Percentiles rank a stretch among this genome's conserved stretches.
Evolutionary conservation across 2,113 vertebrate genomes (phyloP).

Genomic region (Chitala chitala): DNA sequence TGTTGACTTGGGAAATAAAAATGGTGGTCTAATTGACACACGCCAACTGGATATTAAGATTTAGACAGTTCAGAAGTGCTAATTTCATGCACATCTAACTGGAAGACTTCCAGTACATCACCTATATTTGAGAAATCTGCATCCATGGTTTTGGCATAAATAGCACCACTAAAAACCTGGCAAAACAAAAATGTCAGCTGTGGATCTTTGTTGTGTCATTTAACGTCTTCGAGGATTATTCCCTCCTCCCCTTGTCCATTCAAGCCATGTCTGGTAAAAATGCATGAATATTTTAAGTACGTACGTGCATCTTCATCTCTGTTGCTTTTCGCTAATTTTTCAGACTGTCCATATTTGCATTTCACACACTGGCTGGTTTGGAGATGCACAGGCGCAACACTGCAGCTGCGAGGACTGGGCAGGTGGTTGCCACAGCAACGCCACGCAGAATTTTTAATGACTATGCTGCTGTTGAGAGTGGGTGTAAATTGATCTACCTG

Average conservation of each 20-base stretch:
- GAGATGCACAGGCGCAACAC: constrained; percentile 63
- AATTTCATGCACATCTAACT: constrained; percentile 33
- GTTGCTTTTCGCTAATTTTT: constrained; percentile 96
- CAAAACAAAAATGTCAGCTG: constrained; percentile 96
- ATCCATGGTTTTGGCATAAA: constrained; percentile 85
- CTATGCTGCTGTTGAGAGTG: constrained; percentile 81
- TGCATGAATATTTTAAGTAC: constrained; percentile 99
- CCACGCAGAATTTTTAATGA: constrained; percentile 87
- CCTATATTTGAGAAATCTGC: constrained; percentile 62
- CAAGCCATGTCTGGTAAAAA: constrained; percentile 66
- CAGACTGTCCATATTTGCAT: constrained; percentile 98
- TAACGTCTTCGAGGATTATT: constrained; percentile 70
- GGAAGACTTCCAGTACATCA: constrained; percentile 54
- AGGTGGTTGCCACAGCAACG: constrained; percentile 97
- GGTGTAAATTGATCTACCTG: constrained; percentile 81
- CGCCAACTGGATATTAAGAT: background rate
- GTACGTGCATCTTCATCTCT: constrained; percentile 87
- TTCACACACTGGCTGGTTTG: constrained; percentile 91
- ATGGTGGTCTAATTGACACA: background rate
- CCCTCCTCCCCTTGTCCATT: constrained; percentile 56
- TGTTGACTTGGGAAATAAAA: background rate
- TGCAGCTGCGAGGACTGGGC: constrained; percentile 76
- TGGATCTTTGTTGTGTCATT: constrained; percentile 99
- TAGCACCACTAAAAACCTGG: constrained; percentile 85
- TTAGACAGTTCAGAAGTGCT: constrained; percentile 28